Base-by-base conservation (phyloP, 1,140 invertebrate species). In the Hesperophylax magnus region DNA sequence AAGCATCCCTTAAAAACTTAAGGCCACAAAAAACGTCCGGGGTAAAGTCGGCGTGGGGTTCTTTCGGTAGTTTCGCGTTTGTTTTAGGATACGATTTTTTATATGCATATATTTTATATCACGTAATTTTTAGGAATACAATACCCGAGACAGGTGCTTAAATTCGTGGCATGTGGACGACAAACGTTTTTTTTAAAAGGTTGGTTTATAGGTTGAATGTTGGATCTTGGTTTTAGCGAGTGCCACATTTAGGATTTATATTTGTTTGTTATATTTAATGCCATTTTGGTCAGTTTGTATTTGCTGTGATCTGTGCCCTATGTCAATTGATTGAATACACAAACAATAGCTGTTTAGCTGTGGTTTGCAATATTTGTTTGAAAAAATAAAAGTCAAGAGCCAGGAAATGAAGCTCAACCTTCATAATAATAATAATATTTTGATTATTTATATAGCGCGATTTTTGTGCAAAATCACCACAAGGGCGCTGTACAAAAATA, bases 61-160 rank as follows among this genome's bases (percentile, higher is more conserved):
- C 69, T 71, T 65, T 56, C 14, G 20, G 20, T 69, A 69, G 77
- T 78, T 69, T 58, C 61, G 77, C 77, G 52, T 78, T 78, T 78
- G 77, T 78, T 78, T 78, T 78, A 78, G 47, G 27, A 34, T 78
- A 69, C 67, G 39, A 14, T 47, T 47, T 47, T 47, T 47, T 47
- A 47, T 47, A 11, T 47, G 34, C n/a, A 22, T 54, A 53, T 56
- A 54, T 77, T 67, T 65, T 67, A 53, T 76, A 58, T 76, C 69
- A 20, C 34, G 47, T 60, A 60, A 31, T 76, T 76, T 60, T 60
- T 60, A 58, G 22, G 22, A 60, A 76, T 60, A 78, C 63, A 69
- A 69, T 67, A 54, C 11, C 39, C 22, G 7, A 39, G 24, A 27
- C 77, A 78, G 77, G 77, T 78, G 77, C 24, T 52, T 47, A 22